Conservation (phyloP, 2,888 invertebrate genomes). For the Lysandra bellargus region DNA sequence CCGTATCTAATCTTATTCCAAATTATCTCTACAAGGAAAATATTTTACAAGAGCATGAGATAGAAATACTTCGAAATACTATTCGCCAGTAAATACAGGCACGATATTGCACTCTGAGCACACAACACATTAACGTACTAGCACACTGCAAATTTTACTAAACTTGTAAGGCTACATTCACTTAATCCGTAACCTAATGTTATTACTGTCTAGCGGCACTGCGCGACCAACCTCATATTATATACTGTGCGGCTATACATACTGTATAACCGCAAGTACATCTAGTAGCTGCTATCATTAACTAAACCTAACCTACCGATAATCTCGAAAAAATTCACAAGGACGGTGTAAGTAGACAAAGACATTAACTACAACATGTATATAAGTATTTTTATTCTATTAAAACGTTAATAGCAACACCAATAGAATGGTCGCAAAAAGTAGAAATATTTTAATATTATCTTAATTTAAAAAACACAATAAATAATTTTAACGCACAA, state of each 20-base stretch:
- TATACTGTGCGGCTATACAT: constrained; percentile 52
- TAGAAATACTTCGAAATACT: constrained; percentile 26
- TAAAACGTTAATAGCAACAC: constrained; percentile 59
- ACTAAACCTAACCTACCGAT: constrained; percentile 69
- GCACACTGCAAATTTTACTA: constrained; percentile 38
- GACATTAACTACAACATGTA: constrained; percentile 62
- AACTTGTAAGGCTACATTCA: constrained; percentile 37
- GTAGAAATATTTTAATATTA: constrained; percentile 67
- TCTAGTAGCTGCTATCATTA: constrained; percentile 65
- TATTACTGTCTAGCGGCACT: constrained; percentile 50
- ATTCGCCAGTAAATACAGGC: constrained; percentile 36
- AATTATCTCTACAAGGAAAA: constrained; percentile 21
- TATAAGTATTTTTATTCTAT: constrained; percentile 65
- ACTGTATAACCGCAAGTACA: constrained; percentile 47
- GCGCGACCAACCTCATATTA: constrained; percentile 50
- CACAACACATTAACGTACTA: constrained; percentile 37
- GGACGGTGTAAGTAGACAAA: constrained; percentile 79
- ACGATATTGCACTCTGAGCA: constrained; percentile 45
- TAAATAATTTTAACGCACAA: constrained; percentile 78
- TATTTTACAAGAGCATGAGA: constrained; percentile 21
- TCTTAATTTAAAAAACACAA: constrained; percentile 70
- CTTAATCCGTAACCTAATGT: constrained; percentile 47
- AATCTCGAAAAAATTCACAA: constrained; percentile 79
- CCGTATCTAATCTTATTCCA: background rate
- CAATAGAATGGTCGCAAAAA: constrained; percentile 63